Percentiles rank a stretch among this genome's conserved stretches.
These are phyloP conservation scores for Pagrus major DNA, from an alignment of 2,113 vertebrate genomes.

Conservation along the genomic window DNA sequence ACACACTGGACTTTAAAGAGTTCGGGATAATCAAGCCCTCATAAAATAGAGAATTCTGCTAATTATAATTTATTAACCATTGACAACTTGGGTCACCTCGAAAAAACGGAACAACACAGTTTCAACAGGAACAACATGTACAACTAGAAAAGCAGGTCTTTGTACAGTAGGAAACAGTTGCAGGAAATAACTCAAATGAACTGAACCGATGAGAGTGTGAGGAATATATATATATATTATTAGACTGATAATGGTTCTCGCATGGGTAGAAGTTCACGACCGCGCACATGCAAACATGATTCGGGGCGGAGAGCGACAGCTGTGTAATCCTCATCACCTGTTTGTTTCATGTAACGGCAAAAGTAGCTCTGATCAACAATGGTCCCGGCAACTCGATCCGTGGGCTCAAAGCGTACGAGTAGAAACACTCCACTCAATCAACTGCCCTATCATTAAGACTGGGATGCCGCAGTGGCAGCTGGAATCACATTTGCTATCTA, in stretches of 20 bases:
- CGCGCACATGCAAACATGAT: constrained; percentile 26
- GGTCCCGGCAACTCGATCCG: constrained; percentile 72
- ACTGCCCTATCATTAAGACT: constrained; percentile 65
- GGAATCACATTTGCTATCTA: constrained; percentile 81
- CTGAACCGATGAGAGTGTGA: not conserved
- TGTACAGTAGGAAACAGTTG: not conserved
- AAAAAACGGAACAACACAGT: not conserved
- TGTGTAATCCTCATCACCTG: constrained; percentile 82
- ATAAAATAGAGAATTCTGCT: not conserved
- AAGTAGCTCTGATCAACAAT: constrained; percentile 81
- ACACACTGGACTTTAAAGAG: too few relatives aligned
- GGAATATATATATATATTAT: not conserved
- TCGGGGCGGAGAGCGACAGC: constrained; percentile 65
- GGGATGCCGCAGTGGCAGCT: constrained; percentile 74
- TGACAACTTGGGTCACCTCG: not conserved
- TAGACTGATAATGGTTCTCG: not conserved
- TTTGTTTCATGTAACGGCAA: constrained; percentile 75
- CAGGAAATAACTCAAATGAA: not conserved
- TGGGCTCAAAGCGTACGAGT: constrained; percentile 47
- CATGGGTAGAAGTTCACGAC: not conserved
- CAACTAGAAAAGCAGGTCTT: constrained; percentile 42
- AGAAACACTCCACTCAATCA: constrained; percentile 73
- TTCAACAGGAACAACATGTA: not conserved
- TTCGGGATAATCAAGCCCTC: too few relatives aligned
- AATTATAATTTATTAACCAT: not conserved